phyloP scores from a whole-genome alignment of 1,140 invertebrate species.

The Magallana gigas region DNA sequence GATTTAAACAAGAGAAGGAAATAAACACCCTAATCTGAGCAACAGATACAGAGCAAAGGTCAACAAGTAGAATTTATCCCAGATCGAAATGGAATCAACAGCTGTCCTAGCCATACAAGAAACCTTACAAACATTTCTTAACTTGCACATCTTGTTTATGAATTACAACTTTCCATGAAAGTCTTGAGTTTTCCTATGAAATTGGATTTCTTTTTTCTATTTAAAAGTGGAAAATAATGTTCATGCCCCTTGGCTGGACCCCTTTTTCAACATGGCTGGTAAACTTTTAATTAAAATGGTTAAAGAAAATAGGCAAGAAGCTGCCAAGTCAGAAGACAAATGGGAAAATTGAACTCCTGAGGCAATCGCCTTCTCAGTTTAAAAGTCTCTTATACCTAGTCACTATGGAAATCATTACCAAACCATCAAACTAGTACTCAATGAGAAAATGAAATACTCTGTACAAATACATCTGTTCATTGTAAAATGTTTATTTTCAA shows the following conservation, averaged over 20 bases:
- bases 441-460: background rate
- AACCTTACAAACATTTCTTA: background rate
- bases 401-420: background rate
- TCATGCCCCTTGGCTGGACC: background rate
- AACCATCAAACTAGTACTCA: background rate
- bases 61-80: slow-evolving; percentile 21
- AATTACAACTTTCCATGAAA: background rate
- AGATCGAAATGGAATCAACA: slow-evolving; percentile 4
- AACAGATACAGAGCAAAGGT: background rate
- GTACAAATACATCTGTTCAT: background rate
- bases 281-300: slow-evolving; percentile 26
- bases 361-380: background rate
- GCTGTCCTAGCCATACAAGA: background rate
- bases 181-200: background rate
- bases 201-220: background rate
- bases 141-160: background rate
- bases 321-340: slow-evolving; percentile 2
- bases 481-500: background rate
- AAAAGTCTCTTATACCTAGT: background rate
- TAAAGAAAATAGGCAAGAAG: slow-evolving; percentile 2
- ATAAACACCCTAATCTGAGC: slow-evolving; percentile 4
- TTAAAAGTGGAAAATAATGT: background rate
- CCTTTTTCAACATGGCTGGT: background rate
- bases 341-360: slow-evolving; percentile 24
- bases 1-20: slow-evolving; percentile 8